These are phyloP conservation scores for Eupithecia inturbata DNA, from an alignment of 2,888 invertebrate species.

Conservation along the genomic window DNA sequence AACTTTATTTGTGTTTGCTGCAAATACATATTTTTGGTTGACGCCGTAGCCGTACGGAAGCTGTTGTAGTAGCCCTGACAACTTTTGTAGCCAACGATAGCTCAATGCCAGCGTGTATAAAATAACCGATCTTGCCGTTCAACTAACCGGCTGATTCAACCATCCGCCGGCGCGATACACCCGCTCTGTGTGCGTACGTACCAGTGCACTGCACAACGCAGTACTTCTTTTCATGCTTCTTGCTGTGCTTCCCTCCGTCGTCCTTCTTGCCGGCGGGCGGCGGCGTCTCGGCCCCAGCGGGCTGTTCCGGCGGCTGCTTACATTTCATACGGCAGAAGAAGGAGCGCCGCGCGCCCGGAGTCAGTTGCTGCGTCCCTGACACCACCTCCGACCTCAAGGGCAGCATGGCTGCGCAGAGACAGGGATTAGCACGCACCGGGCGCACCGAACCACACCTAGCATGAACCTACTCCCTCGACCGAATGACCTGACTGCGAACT, in stretches of 20 bases:
- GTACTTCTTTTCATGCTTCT: constrained; percentile 91
- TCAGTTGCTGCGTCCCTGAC: constrained; percentile 89
- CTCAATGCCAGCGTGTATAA: too few relatives aligned
- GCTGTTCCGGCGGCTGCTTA: constrained; percentile 70
- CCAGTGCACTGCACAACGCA: constrained; percentile 85
- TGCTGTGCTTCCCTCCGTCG: constrained; percentile 88
- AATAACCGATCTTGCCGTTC: too few relatives aligned
- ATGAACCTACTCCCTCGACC: too few relatives aligned
- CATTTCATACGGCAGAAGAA: constrained; percentile 98
- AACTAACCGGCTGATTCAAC: too few relatives aligned
- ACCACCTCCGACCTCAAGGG: constrained; percentile 94
- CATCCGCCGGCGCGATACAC: too few relatives aligned
- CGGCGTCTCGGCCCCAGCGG: not conserved
- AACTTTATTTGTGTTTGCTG: too few relatives aligned
- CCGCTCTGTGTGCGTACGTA: constrained; percentile 84
- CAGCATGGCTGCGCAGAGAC: constrained; percentile 88
- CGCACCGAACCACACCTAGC: not conserved
- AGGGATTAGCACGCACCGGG: not conserved
- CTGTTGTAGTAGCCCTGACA: too few relatives aligned
- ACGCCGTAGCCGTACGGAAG: too few relatives aligned
- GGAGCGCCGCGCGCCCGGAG: constrained; percentile 94
- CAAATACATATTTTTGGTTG: too few relatives aligned
- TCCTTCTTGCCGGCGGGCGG: constrained; percentile 78
- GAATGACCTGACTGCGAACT: too few relatives aligned
- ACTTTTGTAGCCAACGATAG: too few relatives aligned